These are phyloP conservation scores for Chloroclystis v-ata DNA, from an alignment of 2,888 invertebrate species.

Conservation along the genomic window DNA sequence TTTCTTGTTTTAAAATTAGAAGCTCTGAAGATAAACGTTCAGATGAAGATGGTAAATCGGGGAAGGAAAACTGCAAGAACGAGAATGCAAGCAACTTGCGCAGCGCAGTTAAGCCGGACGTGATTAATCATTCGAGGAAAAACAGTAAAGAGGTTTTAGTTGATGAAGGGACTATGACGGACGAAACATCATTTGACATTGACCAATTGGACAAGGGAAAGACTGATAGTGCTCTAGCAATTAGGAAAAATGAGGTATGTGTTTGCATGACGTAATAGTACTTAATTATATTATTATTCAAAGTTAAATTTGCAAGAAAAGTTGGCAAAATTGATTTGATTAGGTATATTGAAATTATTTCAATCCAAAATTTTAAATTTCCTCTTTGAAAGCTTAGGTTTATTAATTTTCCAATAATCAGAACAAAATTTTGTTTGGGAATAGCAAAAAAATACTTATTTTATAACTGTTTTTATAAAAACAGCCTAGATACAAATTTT, in stretches of 20 bases:
- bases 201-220: constrained; percentile 55
- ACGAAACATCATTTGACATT: constrained; percentile 43
- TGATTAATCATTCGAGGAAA: constrained; percentile 63
- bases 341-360: no score
- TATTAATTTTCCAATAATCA: no score
- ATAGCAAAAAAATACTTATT: no score
- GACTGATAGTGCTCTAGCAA: constrained; percentile 58
- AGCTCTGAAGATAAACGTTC: constrained; percentile 62
- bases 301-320: no score
- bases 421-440: no score
- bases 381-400: no score
- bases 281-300: not conserved
- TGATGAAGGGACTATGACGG: constrained; percentile 58
- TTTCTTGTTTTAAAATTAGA: constrained; percentile 74
- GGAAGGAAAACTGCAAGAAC: constrained; percentile 65
- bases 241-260: constrained; percentile 58
- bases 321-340: no score
- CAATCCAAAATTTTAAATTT: no score
- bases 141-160: constrained; percentile 55
- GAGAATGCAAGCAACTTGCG: constrained; percentile 67
- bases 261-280: not conserved
- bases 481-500: no score
- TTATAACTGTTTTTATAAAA: no score
- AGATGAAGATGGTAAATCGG: constrained; percentile 58
- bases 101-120: constrained; percentile 56